Base-by-base conservation (phyloP, 2,888 invertebrate species). In the Sinelater perroti region DNA sequence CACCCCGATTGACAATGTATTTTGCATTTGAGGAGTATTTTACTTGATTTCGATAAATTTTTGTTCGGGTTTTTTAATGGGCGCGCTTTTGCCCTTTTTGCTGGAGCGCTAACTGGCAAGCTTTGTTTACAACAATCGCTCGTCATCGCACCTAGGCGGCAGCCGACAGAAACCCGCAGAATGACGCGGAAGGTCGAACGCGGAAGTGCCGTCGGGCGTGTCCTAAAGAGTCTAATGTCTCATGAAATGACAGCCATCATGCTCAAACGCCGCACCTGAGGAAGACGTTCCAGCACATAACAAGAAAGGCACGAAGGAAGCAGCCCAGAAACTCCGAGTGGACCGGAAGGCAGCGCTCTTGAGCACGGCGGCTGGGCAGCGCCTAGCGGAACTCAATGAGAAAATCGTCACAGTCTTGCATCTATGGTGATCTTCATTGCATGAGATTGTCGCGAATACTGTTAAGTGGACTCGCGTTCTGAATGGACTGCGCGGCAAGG, bases 401-500 rank as follows among this genome's bases (percentile, higher is more conserved):
- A 53, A 47, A 53, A 46, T 55, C 20, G 59, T 59, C 59, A 59
- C 59, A 59, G 59, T 59, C 51, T 59, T 45, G 59, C 59, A 30
- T 59, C 54, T 51, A 49, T 55, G 55, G 42, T 55, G 55, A 55
- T 51, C 59, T 49, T 55, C 50, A 59, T 59, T 59, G 55, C 28
- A 7, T 30, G 42, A 20, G 40, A n/a, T n/a, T n/a, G n/a, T n/a
- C n/a, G n/a, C n/a, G n/a, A n/a, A 56, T 51, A 56, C 53, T 57
- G 57, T 57, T 57, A 46, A 52, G 42, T 35, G 28, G 28, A 42
- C 20, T n/a, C n/a, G n/a, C n/a, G n/a, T n/a, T n/a, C n/a, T n/a
- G n/a, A n/a, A n/a, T n/a, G n/a, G n/a, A n/a, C n/a, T n/a, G n/a
- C n/a, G n/a, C n/a, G n/a, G n/a, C n/a, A n/a, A n/a, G n/a, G n/a